Base-by-base conservation (phyloP, 2,888 invertebrate species). In the Anticlea derivata region DNA sequence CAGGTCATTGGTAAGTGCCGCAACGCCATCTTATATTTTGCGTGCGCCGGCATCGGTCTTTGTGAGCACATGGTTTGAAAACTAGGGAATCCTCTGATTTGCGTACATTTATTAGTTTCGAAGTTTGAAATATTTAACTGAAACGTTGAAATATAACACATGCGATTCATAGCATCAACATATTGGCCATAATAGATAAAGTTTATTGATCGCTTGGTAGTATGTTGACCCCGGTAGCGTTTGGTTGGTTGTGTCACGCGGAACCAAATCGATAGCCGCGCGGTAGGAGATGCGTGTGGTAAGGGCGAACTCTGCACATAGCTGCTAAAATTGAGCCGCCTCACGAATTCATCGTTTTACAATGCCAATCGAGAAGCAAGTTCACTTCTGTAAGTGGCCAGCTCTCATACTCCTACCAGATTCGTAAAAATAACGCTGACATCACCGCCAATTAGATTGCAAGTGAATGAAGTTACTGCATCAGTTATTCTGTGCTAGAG, bases 1-100 rank as follows among this genome's bases (percentile, higher is more conserved):
- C 95, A 95, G 93, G 92, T 96, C 92, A 96, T 96, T 92, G 96
- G 96, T 96, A 89, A 93, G 93, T 88, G 68, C 75, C 75, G 80
- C 83, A 80, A 76, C 89, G 89, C 89, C 89, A 90, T 90, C 77
- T 90, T 90, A 83, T 72, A 75, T 82, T 34, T 20, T 78, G 65
- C 70, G 63, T 79, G 75, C 51, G 72, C 83, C 83, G 84, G 84
- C 78, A 68, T 78, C 73, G 68, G 66, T 65, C 60, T 65, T 65
- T 71, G 61, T 55, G 79, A 87, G 85, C 88, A 89, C 88, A 86
- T 89, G 86, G 83, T 70, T 48, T 50, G 41, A 46, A 67, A 51
- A 61, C 61, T 61, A 37, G 10, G 7, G 56, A 66, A 66, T 71
- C 54, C 43, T 43, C 23, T 8, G 11, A 50, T 58, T 55, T 60